Conservation (phyloP, 2,797 vertebrate genomes). For the Enteromius mattozi region DNA sequence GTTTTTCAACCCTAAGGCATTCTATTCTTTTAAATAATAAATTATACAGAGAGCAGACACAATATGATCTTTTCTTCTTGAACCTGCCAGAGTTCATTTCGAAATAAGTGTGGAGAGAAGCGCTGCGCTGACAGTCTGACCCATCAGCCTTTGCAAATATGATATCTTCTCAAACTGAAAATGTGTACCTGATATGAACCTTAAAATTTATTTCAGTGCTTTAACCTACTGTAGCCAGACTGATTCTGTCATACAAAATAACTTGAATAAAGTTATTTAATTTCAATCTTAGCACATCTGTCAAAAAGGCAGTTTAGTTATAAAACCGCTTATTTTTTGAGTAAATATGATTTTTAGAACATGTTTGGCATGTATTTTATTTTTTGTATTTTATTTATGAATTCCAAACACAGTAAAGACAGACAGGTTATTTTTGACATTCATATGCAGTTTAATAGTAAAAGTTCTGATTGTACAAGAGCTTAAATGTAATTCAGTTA, state of each 20-base stretch:
- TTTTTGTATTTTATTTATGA: too few relatives aligned
- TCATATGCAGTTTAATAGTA: background rate
- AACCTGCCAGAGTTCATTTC: background rate
- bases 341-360: background rate
- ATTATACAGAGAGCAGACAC: slow-evolving; percentile 1
- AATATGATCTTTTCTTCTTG: background rate
- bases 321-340: background rate
- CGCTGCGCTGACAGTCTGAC: background rate
- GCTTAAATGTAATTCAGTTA: background rate
- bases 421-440: background rate
- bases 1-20: slow-evolving; percentile 24
- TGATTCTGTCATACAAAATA: background rate
- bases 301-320: slow-evolving; percentile 2
- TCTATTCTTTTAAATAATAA: slow-evolving; percentile 21
- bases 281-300: background rate
- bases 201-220: background rate
- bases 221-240: background rate
- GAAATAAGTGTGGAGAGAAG: background rate
- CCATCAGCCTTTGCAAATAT: background rate
- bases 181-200: background rate
- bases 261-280: background rate
- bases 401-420: background rate
- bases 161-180: background rate
- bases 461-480: background rate
- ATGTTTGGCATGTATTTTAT: background rate